phyloP scores from a whole-genome alignment of 2,797 vertebrate genomes.

The Podargus strigoides region DNA sequence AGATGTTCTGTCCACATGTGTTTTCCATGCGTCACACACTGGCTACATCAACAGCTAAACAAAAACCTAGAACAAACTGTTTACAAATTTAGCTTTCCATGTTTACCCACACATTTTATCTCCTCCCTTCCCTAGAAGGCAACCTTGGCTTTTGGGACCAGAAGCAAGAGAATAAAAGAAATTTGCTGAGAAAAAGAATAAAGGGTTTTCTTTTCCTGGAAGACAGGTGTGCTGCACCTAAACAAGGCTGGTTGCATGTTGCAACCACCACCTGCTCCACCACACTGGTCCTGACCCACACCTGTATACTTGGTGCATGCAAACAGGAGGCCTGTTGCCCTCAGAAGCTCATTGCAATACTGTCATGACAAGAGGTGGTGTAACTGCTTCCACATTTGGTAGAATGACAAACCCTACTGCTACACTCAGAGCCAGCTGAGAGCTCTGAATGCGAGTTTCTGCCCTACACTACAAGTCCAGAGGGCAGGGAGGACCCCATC shows the following conservation, averaged over 20 bases:
- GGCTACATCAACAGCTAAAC: neutral
- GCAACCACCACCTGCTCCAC: neutral
- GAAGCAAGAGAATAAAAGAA: neutral
- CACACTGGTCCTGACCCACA: neutral
- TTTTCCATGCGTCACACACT: neutral
- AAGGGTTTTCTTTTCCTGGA: neutral
- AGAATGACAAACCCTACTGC: neutral
- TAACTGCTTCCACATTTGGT: neutral
- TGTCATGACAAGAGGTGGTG: neutral
- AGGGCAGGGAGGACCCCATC: neutral
- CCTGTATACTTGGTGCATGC: accelerated
- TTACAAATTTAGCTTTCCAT: neutral
- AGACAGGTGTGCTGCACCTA: accelerated
- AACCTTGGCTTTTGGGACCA: neutral
- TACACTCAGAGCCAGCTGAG: accelerated
- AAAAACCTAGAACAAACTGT: neutral
- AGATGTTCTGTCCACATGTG: neutral
- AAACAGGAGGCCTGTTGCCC: neutral
- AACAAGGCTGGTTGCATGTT: neutral
- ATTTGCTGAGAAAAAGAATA: neutral
- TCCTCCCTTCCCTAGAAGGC: neutral
- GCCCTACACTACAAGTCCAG: neutral
- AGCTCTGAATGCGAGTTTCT: neutral
- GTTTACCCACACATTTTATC: neutral
- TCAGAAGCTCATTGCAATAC: neutral